Base-by-base conservation (phyloP, 2,888 invertebrate species). In the Odontocerum albicorne region DNA sequence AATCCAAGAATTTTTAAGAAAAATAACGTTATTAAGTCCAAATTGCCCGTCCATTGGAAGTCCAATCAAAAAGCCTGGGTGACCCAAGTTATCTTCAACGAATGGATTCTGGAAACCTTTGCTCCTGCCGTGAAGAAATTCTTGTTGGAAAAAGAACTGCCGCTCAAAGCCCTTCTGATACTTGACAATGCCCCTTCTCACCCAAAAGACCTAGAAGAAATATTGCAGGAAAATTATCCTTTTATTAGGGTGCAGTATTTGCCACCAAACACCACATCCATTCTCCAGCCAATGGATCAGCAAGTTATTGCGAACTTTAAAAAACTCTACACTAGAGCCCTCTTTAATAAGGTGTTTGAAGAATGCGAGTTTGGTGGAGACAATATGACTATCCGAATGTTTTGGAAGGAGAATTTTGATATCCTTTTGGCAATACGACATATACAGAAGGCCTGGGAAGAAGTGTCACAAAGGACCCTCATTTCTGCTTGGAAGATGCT, bases 71-170 rank as follows among this genome's bases (percentile, higher is more conserved):
- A 52, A 52, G 53, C 53, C 33, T 60, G 55, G 57, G 51, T 60
- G 43, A 58, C 55, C 38, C 42, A 44, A 38, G 46, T 47, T 21
- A 43, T 58, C 44, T 60, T 61, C 49, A 52, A 22, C 36, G 55
- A 61, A 32, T 61, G 49, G 58, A 53, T 61, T 19, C 35, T 42
- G 42, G 46, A 45, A 45, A 45, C 46, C 46, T 31, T 42, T 42
- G 50, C 40, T 49, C 59, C 56, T 53, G 13, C 52, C 32, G 60
- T 58, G 22, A 60, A 60, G 22, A 58, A 60, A 55, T 60, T 52
- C 39, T 44, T 55, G 17, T 8, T 39, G 39, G 49, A 49, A 40
- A 44, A 49, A 40, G 49, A 49, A 49, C 49, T 49, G 39, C 49
- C 49, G 40, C 49, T 49, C 40, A 39, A 49, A 40, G 49, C 40